Conservation (phyloP, 2,113 vertebrate species). For the Porphyrio hochstetteri region DNA sequence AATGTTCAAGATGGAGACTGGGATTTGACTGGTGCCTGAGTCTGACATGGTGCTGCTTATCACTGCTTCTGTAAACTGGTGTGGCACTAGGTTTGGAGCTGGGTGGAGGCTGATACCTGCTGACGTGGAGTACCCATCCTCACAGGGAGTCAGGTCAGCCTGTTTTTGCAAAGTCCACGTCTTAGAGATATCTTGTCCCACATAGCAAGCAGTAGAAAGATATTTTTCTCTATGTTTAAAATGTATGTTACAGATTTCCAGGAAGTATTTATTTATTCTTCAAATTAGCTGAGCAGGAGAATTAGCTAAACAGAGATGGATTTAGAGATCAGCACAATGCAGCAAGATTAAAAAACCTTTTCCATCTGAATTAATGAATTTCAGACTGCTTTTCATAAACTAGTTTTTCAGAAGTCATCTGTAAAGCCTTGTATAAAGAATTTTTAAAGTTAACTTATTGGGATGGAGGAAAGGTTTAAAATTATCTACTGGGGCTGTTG, state of each 20-base stretch:
- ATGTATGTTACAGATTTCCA: slow-evolving; percentile 20
- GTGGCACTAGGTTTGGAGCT: neutral
- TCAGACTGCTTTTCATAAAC: slow-evolving; percentile 52
- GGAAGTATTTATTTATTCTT: slow-evolving; percentile 52
- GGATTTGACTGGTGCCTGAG: neutral
- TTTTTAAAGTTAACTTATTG: slow-evolving; percentile 89
- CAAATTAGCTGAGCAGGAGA: slow-evolving; percentile 52
- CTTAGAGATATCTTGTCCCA: neutral
- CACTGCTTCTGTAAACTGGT: neutral
- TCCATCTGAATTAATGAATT: slow-evolving; percentile 57
- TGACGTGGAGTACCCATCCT: neutral
- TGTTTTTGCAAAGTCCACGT: neutral
- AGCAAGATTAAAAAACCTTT: slow-evolving; percentile 36
- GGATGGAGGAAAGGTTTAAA: slow-evolving; percentile 90
- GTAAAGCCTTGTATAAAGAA: slow-evolving; percentile 77
- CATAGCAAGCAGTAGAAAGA: neutral
- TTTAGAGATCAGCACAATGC: slow-evolving; percentile 52
- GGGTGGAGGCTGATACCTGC: neutral
- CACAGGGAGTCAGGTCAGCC: neutral
- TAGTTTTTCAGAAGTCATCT: slow-evolving; percentile 56
- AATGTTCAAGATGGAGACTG: neutral
- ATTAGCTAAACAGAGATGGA: slow-evolving; percentile 49
- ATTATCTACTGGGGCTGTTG: slow-evolving; percentile 83
- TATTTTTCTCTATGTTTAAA: neutral
- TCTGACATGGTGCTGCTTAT: neutral